phyloP scores from a whole-genome alignment of 2,888 invertebrate species.

The Nomada fucata region DNA sequence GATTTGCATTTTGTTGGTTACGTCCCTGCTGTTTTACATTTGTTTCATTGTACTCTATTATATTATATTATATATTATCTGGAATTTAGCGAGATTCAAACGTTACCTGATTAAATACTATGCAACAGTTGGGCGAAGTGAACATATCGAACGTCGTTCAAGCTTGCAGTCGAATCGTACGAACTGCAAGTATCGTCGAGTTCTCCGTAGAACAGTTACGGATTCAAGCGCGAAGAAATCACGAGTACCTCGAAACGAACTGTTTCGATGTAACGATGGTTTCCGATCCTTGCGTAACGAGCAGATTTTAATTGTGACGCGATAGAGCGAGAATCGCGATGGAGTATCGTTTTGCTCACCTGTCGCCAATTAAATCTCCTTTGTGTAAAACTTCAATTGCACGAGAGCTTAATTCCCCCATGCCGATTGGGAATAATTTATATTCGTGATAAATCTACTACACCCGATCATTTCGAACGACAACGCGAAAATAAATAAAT shows the following conservation, averaged over 20 bases:
- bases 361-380: not conserved
- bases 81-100: not conserved
- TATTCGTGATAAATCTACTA: not conserved
- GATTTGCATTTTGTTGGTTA: no score
- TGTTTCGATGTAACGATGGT: not conserved
- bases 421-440: conserved; percentile 5
- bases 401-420: not conserved
- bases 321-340: not conserved
- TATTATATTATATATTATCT: no score
- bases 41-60: no score
- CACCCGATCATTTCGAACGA: not conserved
- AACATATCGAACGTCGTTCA: conserved; percentile 2
- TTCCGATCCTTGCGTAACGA: not conserved
- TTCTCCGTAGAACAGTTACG: conserved; percentile 2
- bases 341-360: not conserved
- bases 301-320: conserved; percentile 15
- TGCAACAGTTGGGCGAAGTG: not conserved
- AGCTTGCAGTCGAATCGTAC: not conserved
- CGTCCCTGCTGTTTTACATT: no score
- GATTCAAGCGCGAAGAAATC: not conserved
- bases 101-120: not conserved
- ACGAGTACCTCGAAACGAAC: not conserved
- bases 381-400: not conserved
- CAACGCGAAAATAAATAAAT: not conserved
- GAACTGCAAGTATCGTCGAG: not conserved